Evolutionary conservation across 1,140 invertebrate genomes (phyloP), one percentile per base, ranked within the genome.

Genomic region (Cardiocondyla obscurior): DNA sequence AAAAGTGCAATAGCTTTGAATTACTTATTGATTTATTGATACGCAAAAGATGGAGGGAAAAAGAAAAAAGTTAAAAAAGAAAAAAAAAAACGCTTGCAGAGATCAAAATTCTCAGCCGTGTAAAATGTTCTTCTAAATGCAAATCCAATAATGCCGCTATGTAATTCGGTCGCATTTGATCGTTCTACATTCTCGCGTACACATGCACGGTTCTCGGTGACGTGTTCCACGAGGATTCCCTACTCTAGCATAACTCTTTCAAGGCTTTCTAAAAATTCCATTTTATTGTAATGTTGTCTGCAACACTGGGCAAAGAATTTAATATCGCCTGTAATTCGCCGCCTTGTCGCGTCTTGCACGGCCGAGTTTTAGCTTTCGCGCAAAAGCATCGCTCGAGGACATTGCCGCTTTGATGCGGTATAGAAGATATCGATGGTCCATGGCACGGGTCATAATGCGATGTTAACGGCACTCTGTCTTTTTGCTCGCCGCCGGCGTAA

Each of bases 391-490:
- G 46, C 74, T 67, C 46, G 74, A 69, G 62, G 60, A 55, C 44
- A 64, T 22, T 36, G 62, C 16, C 8, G 62, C 62, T 79, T 79
- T 79, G 74, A 79, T 55, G 62, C 33, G 62, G 62, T 25, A 36
- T 16, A 4, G 33, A 79, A 79, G 74, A 69, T 69, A 79, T 79
- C 62, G 74, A 69, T 69, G 36, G 33, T 12, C 33, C 33, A 53
- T 28, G 33, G 25, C 28, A 53, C 33, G 2, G 42, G 14, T 76
- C n/a, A 62, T 67, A 77, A 79, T 53, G 22, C 46, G 22, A 67
- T n/a, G 74, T 69, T 79, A 79, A 49, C 62, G 33, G 33, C 46
- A 53, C 62, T 79, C 62, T 49, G 30, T 67, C 74, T 79, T 67
- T 79, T 69, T 53, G 62, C 74, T 53, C 12, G 36, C 46, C 12